Conservation (phyloP, 37 sponge, comb jelly and placozoan genomes). For the Tethya wilhelma region DNA sequence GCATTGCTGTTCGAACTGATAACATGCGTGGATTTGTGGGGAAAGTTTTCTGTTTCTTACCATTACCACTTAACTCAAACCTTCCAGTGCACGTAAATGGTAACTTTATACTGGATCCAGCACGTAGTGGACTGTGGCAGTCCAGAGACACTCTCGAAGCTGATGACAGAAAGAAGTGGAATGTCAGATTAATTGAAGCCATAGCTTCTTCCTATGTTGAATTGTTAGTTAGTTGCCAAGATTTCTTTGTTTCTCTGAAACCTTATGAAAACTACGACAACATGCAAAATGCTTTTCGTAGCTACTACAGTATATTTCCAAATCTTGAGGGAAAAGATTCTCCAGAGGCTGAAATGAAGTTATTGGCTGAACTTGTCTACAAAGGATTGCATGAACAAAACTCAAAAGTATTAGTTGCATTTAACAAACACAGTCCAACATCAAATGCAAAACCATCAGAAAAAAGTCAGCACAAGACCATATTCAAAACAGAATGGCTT, state of each 20-base stretch:
- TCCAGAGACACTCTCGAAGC: background rate
- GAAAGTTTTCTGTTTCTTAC: conserved; percentile 61
- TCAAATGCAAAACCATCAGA: no score
- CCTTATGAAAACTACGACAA: background rate
- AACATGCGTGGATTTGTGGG: background rate
- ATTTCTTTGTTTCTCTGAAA: background rate
- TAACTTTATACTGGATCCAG: conserved; percentile 28
- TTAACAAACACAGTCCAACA: background rate
- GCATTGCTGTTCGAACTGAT: conserved; percentile 10
- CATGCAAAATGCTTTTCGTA: background rate
- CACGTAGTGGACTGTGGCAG: conserved; percentile 37
- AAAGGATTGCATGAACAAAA: background rate
- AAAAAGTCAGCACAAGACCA: no score
- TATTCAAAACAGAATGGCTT: background rate
- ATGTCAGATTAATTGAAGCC: conserved; percentile 41
- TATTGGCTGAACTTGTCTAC: background rate
- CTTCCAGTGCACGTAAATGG: conserved; percentile 62
- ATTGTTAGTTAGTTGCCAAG: conserved; percentile 20
- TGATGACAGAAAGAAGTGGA: conserved; percentile 58
- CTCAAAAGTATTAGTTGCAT: background rate
- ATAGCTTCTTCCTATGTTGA: conserved; percentile 62
- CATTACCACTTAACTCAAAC: conserved; percentile 28
- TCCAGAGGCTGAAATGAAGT: background rate
- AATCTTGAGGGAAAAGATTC: background rate
- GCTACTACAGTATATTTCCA: conserved; percentile 6